Conservation (phyloP, 2,113 vertebrate species). For the Anser brachyrhynchus region DNA sequence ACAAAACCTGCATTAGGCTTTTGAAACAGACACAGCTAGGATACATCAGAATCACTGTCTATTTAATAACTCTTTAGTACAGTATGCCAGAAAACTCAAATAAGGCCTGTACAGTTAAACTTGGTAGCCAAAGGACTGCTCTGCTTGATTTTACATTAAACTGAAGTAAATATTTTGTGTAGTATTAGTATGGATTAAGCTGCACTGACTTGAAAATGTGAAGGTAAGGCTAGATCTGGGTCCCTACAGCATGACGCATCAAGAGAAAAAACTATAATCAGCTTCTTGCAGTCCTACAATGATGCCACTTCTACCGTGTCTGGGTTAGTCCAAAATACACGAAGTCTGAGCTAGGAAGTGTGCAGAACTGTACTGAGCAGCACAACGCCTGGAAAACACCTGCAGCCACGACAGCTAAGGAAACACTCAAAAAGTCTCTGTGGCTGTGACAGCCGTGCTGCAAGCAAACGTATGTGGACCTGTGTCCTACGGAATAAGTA, state of each 20-base stretch:
- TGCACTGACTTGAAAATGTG: background rate
- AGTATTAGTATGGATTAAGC: background rate
- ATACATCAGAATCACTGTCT: background rate
- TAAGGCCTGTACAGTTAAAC: background rate
- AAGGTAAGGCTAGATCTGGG: background rate
- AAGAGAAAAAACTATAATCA: background rate
- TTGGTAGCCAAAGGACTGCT: background rate
- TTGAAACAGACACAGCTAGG: background rate
- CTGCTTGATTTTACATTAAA: background rate
- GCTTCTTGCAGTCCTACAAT: background rate
- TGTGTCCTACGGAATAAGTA: fast-evolving
- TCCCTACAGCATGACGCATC: background rate
- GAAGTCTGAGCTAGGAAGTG: background rate
- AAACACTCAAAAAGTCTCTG: background rate
- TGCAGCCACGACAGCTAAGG: background rate
- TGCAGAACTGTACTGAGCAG: fast-evolving
- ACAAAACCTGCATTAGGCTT: background rate
- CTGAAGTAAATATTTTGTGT: background rate
- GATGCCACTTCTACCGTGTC: background rate
- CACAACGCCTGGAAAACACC: background rate
- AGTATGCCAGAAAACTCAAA: background rate
- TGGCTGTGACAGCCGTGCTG: background rate
- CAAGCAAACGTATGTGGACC: background rate
- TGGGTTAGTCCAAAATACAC: background rate
- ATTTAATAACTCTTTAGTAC: background rate